Base-by-base conservation (phyloP, 2,888 invertebrate species). In the Hydrotaea cyrtoneurina region DNA sequence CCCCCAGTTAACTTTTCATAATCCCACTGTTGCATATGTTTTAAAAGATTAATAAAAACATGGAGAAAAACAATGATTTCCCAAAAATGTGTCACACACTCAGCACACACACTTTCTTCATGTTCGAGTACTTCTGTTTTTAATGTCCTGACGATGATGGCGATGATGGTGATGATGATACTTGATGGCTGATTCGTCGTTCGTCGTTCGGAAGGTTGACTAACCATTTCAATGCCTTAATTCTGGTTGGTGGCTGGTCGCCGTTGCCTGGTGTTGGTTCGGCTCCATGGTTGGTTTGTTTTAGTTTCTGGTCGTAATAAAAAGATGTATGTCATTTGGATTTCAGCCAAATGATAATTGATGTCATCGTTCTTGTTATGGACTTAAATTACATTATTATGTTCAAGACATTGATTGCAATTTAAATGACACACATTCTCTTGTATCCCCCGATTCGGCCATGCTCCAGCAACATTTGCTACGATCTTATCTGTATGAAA, bases 241-340 rank as follows among this genome's bases (percentile, higher is more conserved):
- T 17, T 15, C 39, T 69, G 17, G 39, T 17, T 69, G 69, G 21
- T 23, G 46, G 31, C 13, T 46, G 46, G 69, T 19, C 36, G 26
- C 11, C 17, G 11, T 0, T 39, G 50, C n/a, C 50, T 64, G 39
- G 66, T 46, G n/a, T 13, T 39, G 19, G 55, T 17, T 13, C 26
- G 57, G 26, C 17, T 66, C 4, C 43, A 2, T 36, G 39, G 21
- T 19, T 13, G 36, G 13, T 36, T 36, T 21, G 36, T 39, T 66
- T 36, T 17, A 3, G 17, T 10, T 66, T 23, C 19, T 31, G 11
- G 39, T 39, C 7, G 39, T 46, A 69, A 69, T 23, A 15, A 39
- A 23, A 11, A 69, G 43, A 69, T 80, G 36, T 80, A 50, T 78
- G 78, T 53, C 78, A 84, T 19, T 81, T 78, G 80, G 81, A 84